Evolutionary conservation across 1,140 invertebrate genomes (phyloP), one percentile per base, ranked within the genome.

Genomic region (Sweltsa coloradensis): DNA sequence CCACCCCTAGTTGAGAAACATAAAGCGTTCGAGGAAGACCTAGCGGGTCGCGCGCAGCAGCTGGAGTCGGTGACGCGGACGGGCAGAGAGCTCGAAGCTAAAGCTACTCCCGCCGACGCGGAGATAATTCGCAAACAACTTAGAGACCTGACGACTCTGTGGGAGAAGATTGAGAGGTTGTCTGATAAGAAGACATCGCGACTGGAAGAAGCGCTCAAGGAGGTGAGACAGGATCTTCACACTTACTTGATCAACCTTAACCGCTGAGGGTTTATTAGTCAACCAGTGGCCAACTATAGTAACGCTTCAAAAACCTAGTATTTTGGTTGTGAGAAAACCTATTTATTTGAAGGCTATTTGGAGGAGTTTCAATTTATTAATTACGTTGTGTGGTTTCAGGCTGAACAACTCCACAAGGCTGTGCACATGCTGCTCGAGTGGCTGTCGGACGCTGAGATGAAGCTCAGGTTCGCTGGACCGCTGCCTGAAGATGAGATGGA

Each of bases 371-470:
- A 45, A 9, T 45, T 46, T 45, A 47, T 3, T 11, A 31, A 11
- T 31, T 31, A 31, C 16, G n/a, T n/a, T n/a, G n/a, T 40, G 13
- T 41, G 23, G 25, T 0, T 57, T 16, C 53, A 77, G 75, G 94
- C 94, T 34, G 93, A 97, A 63, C 79, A 83, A 56, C 76, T 99
- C 25, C 90, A 98, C 66, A 92, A 90, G 59, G 79, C 85, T 3
- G 89, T 97, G 13, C 89, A 97, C 62, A 83, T 89, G 67, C 69
- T 99, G 0, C 73, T 97, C 3, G 90, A 97, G 61, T 99, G 94
- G 94, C 66, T 99, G 3, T 89, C 89, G 18, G 89, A 95, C 64
- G 90, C 91, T 2, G 94, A 97, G 67, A 89, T 89, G 74, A 89
- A 89, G 56, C 68, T 97, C 1, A 72, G 89, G 54, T 91, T 91